Base-by-base conservation (phyloP, 1,140 invertebrate genomes). In the Calephelis virginiensis region DNA sequence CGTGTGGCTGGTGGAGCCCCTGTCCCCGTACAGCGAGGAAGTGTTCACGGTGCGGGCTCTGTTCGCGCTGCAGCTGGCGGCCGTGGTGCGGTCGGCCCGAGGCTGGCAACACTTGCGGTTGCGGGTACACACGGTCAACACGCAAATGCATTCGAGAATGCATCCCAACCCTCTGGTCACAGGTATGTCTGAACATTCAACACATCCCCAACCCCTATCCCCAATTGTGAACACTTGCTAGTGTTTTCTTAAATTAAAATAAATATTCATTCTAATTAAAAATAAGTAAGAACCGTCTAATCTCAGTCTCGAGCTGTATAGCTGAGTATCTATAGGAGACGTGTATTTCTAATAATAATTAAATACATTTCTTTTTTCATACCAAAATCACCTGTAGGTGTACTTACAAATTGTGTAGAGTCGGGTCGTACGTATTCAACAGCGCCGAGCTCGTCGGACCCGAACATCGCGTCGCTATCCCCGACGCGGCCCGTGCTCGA, bases 21-120 rank as follows among this genome's bases (percentile, higher is more conserved):
- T 98, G 70, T 93, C 94, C 75, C 96, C 96, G 7, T 93, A 93
- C 1, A 93, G 94, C 74, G 94, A 95, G 67, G 95, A 97, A 82
- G 93, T 94, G 5, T 97, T 97, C 85, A 96, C 97, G 65, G 96
- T 95, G 76, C 97, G 95, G 49, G 97, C 95, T 72, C 92, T 99
- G 61, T 99, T 99, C 89, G 96, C 99, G 93, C 94, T 99, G 78
- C 99, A 99, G 90, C 86, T 99, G 60, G 98, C 98, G 1, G 99
- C 98, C 76, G 99, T 99, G 66, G 94, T 99, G 13, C 97, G 98
- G 76, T 99, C 99, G 95, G 95, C 97, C 67, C 92, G 94, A 11
- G 92, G 95, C 77, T 98, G 97, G 95, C 95, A 95, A 74, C 95
- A 95, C 73, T 93, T 98, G 48, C 93, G 93, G 17, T 91, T 99